Conservation (phyloP, 2,113 vertebrate species). For the Melanocharis versteri region DNA sequence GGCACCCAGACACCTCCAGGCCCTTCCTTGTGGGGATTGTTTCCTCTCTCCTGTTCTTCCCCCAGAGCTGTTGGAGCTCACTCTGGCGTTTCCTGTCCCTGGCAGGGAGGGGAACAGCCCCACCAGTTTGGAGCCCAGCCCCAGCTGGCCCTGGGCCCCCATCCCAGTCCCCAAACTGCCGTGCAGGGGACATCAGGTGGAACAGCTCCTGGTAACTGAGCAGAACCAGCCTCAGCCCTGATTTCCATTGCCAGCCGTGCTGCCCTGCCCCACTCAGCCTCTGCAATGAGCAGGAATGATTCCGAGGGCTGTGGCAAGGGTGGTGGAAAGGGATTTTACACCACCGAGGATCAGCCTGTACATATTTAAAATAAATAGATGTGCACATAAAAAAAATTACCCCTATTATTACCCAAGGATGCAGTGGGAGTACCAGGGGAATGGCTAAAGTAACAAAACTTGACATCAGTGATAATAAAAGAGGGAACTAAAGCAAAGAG, state of each 20-base stretch:
- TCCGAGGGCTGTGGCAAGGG: background rate
- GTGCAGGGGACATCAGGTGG: background rate
- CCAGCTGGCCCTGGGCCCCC: background rate
- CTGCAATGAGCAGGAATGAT: rapidly evolving
- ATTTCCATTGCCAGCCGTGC: rapidly evolving
- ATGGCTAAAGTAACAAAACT: constrained; percentile 38
- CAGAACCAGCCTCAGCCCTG: background rate
- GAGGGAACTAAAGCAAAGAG: constrained; percentile 68
- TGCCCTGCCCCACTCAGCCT: background rate
- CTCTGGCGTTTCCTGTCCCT: constrained; percentile 8
- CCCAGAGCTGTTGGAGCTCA: background rate
- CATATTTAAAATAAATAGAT: constrained; percentile 45
- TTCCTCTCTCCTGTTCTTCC: background rate
- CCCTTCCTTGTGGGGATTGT: background rate
- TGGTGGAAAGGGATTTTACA: background rate
- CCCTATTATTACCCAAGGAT: constrained; percentile 29
- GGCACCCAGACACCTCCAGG: background rate
- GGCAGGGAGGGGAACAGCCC: background rate
- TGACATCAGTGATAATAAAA: constrained; percentile 68
- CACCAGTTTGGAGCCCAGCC: background rate
- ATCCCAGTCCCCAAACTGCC: background rate
- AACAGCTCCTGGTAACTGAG: background rate
- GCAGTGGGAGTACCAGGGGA: constrained; percentile 6
- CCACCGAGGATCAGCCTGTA: background rate
- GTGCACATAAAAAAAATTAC: constrained; percentile 44